Percentiles rank a stretch among this genome's conserved stretches.
These are phyloP conservation scores for Pristionchus japonicus DNA, from an alignment of 2,888 invertebrate species.

Conservation along the genomic window DNA sequence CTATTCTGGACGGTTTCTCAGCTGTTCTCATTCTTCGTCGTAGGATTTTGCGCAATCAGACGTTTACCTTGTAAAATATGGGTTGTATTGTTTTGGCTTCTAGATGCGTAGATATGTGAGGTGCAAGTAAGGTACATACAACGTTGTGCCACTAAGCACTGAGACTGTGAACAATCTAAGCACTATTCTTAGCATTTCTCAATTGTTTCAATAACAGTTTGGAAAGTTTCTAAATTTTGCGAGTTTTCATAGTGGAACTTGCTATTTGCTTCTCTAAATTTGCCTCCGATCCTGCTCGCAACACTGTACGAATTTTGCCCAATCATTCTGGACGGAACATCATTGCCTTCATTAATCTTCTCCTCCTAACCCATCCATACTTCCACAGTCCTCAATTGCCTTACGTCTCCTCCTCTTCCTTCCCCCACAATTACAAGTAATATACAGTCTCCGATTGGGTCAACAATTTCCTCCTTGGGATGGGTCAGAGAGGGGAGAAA, in stretches of 20 bases:
- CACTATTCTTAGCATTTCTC: too few species aligned
- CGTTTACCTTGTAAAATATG: too few species aligned
- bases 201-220: too few species aligned
- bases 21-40: too few species aligned
- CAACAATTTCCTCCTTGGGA: conserved; percentile 38
- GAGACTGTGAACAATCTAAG: too few species aligned
- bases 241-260: too few species aligned
- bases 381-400: conserved; percentile 6
- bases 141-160: too few species aligned
- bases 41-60: too few species aligned
- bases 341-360: conserved; percentile 17
- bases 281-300: neutral
- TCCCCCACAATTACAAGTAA: conserved; percentile 31
- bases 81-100: too few species aligned
- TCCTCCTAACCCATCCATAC: neutral
- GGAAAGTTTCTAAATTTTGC: too few species aligned
- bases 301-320: neutral
- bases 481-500: neutral
- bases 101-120: too few species aligned
- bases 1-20: neutral
- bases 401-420: neutral
- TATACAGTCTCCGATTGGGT: conserved; percentile 18
- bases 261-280: neutral
- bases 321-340: neutral
- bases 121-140: too few species aligned